A percentile compares a stretch with the other conserved stretches of the same genome.
Conservation (phyloP, 2,888 invertebrate genomes). For the Acronicta leporina region DNA sequence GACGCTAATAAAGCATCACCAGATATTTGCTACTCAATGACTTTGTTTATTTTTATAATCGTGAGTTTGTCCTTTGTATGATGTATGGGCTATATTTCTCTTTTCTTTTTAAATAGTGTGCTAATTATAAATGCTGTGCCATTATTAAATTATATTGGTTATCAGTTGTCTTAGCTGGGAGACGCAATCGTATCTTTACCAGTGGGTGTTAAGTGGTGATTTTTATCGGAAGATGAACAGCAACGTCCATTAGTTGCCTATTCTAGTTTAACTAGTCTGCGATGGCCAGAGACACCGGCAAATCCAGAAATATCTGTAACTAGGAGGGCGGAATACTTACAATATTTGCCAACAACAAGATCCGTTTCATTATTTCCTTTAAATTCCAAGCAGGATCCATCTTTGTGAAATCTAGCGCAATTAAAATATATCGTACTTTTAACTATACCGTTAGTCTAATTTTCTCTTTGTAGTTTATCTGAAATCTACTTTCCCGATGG, state of each 20-base stretch:
- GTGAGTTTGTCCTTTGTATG: slow-evolving; percentile 25
- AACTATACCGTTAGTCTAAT: slow-evolving; percentile 13
- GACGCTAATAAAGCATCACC: slow-evolving; percentile 26
- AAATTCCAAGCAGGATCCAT: slow-evolving; percentile 1
- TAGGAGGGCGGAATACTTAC: background rate
- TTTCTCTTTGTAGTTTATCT: slow-evolving; percentile 42
- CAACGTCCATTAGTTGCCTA: slow-evolving; percentile 19
- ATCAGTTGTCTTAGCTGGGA: slow-evolving; percentile 9
- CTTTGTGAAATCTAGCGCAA: slow-evolving; percentile 4
- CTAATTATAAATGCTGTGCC: slow-evolving; percentile 25
- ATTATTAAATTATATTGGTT: slow-evolving; percentile 2
- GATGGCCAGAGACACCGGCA: slow-evolving; percentile 2
- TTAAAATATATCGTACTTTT: background rate
- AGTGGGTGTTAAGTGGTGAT: slow-evolving; percentile 27
- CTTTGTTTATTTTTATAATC: slow-evolving; percentile 35
- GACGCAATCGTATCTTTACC: slow-evolving; percentile 7
- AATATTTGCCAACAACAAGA: slow-evolving; percentile 12
- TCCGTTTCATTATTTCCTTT: background rate
- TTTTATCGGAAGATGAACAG: slow-evolving; percentile 20
- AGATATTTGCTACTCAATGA: slow-evolving; percentile 27
- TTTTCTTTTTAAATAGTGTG: slow-evolving; percentile 21
- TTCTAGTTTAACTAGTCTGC: slow-evolving; percentile 8
- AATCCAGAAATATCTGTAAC: slow-evolving; percentile 1
- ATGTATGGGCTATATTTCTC: slow-evolving; percentile 17
- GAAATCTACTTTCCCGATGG: slow-evolving; percentile 44